Evolutionary conservation across 1,140 invertebrate species (phyloP).

Genomic region (Aphaenogaster floridana): DNA sequence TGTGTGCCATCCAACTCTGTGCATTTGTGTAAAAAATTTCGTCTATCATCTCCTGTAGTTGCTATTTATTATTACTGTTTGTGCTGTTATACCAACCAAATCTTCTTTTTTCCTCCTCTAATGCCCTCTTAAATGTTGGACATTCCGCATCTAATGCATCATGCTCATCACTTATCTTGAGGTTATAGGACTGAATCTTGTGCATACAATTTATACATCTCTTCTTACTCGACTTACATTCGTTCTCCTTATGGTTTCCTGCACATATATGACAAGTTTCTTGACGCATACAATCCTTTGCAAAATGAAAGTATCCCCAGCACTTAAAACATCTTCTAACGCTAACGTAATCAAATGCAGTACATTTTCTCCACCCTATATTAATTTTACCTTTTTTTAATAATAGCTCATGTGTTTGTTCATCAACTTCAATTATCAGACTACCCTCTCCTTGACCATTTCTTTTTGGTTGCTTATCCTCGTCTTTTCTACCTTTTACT

Average conservation of each 20-base stretch:
- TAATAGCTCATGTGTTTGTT: conserved; percentile 18
- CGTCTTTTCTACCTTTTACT: neutral
- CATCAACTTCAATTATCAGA: conserved; percentile 39
- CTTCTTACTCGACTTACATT: conserved; percentile 19
- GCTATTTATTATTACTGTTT: neutral
- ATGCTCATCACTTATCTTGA: conserved; percentile 21
- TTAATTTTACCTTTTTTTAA: conserved; percentile 23
- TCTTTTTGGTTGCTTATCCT: neutral
- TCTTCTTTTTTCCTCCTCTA: neutral
- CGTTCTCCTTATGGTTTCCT: conserved; percentile 35
- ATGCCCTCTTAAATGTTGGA: conserved; percentile 6
- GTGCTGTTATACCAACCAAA: neutral
- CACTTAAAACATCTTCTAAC: conserved; percentile 56
- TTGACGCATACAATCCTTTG: conserved; percentile 41
- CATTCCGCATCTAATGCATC: neutral
- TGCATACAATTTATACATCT: conserved; percentile 58
- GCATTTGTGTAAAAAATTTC: conserved; percentile 28
- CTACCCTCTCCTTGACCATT: neutral
- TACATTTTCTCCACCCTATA: conserved; percentile 59
- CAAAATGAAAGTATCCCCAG: conserved; percentile 55
- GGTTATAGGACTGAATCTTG: conserved; percentile 33
- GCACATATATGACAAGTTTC: conserved; percentile 51
- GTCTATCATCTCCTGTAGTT: conserved; percentile 20
- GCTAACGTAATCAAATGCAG: conserved; percentile 22
- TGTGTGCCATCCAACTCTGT: conserved; percentile 36